Conservation (phyloP, 92 coral and sea anemone species). For the Epizoanthus stellaris region DNA sequence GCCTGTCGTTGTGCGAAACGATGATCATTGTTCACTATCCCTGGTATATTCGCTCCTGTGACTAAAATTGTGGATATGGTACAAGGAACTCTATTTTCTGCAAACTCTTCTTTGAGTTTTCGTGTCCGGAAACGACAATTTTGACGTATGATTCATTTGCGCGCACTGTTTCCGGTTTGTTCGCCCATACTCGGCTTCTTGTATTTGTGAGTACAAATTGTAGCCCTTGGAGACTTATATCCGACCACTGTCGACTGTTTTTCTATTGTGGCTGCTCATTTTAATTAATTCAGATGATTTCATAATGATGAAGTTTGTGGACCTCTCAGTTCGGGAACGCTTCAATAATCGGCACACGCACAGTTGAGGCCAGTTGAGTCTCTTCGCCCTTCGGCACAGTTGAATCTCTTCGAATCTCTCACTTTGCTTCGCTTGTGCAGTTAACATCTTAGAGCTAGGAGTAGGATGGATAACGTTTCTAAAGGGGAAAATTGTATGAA, state of each 20-base stretch:
- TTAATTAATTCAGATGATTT: constrained; percentile 1
- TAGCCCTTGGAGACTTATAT: neutral
- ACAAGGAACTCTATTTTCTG: neutral
- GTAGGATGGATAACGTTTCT: constrained; percentile 4
- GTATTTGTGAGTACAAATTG: too few relatives aligned
- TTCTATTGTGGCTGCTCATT: neutral
- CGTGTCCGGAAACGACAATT: constrained; percentile 6
- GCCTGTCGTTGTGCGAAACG: too few relatives aligned
- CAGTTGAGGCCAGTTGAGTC: neutral
- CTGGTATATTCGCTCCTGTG: neutral
- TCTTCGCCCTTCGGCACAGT: neutral
- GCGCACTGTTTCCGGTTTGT: constrained; percentile 6
- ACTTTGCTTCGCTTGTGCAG: neutral
- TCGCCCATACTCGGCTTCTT: neutral
- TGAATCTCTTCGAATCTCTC: neutral
- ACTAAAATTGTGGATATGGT: neutral
- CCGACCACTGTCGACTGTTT: neutral
- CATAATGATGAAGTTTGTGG: neutral
- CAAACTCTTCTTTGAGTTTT: neutral
- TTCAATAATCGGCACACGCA: neutral
- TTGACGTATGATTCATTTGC: neutral
- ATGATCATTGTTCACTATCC: too few relatives aligned
- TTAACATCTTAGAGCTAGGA: neutral
- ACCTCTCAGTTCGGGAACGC: neutral
- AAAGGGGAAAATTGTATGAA: neutral